A percentile compares a stretch with the other conserved stretches of the same genome.
These are phyloP conservation scores for Sesamia inferens DNA, from an alignment of 2,888 invertebrate genomes.

Conservation along the genomic window DNA sequence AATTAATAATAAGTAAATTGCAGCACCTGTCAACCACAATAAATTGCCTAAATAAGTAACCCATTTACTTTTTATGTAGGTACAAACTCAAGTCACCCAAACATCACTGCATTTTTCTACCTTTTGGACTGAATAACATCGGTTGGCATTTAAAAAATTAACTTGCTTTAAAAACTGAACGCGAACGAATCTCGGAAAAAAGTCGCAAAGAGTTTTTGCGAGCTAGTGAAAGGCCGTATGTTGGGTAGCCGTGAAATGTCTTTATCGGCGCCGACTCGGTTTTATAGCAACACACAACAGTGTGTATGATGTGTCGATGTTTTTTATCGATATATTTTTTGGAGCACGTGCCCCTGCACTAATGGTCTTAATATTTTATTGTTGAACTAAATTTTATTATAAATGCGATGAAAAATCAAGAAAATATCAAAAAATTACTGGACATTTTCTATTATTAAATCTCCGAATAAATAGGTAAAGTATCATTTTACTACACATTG, in stretches of 20 bases:
- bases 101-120: conserved; percentile 18
- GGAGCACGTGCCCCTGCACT: conserved; percentile 28
- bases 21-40: background rate
- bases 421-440: background rate
- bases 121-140: conserved; percentile 34
- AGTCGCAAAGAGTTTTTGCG: conserved; percentile 62
- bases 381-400: background rate
- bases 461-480: background rate
- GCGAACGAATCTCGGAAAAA: conserved; percentile 45
- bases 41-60: conserved; percentile 18
- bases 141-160: conserved; percentile 61
- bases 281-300: conserved; percentile 63
- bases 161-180: conserved; percentile 56
- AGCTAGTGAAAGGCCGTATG: conserved; percentile 76
- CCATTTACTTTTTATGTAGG: background rate
- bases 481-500: background rate
- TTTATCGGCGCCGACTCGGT: conserved; percentile 79
- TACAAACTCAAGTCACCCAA: conserved; percentile 1
- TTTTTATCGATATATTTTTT: conserved; percentile 57
- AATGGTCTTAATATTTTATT: conserved; percentile 19
- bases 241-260: conserved; percentile 76
- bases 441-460: background rate
- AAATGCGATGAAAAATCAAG: no score
- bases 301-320: conserved; percentile 46
- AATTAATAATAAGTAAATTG: background rate